These are phyloP conservation scores for Dicaeum eximium DNA, from an alignment of 2,113 vertebrate genomes.

Conservation along the genomic window DNA sequence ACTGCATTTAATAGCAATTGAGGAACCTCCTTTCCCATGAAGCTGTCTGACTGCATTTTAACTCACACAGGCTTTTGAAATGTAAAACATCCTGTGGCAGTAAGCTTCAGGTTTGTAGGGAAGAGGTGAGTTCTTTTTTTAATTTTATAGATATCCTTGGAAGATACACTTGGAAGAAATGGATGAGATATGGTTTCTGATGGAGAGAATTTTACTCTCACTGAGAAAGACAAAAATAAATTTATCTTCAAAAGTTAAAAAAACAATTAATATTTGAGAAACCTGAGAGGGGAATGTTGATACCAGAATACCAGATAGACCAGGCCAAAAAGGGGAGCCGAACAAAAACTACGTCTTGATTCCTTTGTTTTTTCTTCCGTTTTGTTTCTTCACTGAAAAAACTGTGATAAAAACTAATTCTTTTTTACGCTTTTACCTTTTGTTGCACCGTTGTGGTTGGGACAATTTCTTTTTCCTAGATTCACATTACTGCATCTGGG, in stretches of 20 bases:
- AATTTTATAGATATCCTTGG: neutral
- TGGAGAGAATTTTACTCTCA: neutral
- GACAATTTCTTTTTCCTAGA: neutral
- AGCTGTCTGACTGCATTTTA: neutral
- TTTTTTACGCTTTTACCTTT: neutral
- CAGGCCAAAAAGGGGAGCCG: neutral
- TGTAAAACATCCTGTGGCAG: neutral
- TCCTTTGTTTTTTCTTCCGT: fast-evolving
- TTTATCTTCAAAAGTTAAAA: neutral
- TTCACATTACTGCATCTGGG: neutral
- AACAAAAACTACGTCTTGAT: fast-evolving
- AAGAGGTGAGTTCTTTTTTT: neutral
- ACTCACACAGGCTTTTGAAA: neutral
- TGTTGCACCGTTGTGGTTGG: neutral
- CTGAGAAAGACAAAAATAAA: neutral
- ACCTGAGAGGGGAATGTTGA: neutral
- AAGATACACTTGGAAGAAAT: neutral
- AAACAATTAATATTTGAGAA: neutral
- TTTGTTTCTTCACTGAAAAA: neutral
- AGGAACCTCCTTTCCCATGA: neutral
- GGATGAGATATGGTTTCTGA: neutral
- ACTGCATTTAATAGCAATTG: neutral
- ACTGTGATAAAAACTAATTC: neutral
- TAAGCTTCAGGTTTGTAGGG: constrained; percentile 5
- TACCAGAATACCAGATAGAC: neutral